Evolutionary conservation across 2,113 vertebrate species (phyloP).

Genomic region (Cercocebus atys): DNA sequence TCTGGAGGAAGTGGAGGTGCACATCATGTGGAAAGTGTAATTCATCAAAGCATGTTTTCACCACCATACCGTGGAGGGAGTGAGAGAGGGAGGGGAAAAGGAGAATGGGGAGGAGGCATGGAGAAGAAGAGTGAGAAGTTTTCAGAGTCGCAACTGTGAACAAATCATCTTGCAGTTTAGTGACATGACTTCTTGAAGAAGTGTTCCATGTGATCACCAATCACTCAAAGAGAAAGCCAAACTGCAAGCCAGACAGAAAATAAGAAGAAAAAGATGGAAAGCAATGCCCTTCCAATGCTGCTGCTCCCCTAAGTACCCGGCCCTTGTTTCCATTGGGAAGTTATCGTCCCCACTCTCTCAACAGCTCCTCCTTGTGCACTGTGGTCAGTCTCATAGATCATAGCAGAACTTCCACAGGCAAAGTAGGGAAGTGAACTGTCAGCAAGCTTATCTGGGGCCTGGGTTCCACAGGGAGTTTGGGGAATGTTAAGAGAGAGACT

Average conservation of each 20-base stretch:
- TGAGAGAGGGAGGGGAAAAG: no score
- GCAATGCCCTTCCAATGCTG: background rate
- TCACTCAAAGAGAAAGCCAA: background rate
- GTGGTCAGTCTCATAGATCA: background rate
- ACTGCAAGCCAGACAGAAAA: background rate
- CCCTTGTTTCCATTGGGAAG: background rate
- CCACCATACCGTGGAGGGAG: no score
- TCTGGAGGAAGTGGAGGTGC: background rate
- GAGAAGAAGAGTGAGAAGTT: background rate
- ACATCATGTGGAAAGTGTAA: background rate
- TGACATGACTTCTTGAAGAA: background rate
- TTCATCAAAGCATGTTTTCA: background rate
- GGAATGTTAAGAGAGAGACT: background rate
- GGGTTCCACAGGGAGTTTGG: background rate
- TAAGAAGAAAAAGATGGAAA: background rate
- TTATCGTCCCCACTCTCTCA: background rate
- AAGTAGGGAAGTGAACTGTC: background rate
- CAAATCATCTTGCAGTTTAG: background rate
- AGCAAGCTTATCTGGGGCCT: background rate
- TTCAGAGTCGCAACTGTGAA: background rate
- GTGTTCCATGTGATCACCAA: background rate
- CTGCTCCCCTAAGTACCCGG: background rate
- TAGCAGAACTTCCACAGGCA: background rate
- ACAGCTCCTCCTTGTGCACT: background rate
- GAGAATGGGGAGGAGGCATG: accelerated